phyloP scores from a whole-genome alignment of 2,797 vertebrate species.

The Notamacropus eugenii region DNA sequence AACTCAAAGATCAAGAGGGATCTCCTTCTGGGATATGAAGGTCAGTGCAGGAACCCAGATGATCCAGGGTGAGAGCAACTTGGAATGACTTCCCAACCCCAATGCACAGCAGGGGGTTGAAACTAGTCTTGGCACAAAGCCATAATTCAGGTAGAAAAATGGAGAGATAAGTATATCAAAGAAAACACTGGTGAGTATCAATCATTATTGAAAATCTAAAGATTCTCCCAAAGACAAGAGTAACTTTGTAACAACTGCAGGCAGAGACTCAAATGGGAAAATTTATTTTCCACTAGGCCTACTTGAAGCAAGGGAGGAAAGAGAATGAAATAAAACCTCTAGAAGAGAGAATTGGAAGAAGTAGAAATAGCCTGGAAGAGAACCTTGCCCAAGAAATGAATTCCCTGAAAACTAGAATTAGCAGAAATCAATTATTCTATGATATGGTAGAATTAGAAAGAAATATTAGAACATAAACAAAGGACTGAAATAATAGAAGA shows the following conservation, averaged over 20 bases:
- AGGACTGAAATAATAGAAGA: background rate
- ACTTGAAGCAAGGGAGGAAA: background rate
- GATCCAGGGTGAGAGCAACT: background rate
- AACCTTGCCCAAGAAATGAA: background rate
- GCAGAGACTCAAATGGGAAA: background rate
- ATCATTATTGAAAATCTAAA: background rate
- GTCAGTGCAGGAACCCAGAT: background rate
- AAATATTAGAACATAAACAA: background rate
- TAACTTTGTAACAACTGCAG: background rate
- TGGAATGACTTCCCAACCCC: background rate
- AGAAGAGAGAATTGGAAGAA: background rate
- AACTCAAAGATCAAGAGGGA: background rate
- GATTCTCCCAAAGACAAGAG: background rate
- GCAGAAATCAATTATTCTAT: background rate
- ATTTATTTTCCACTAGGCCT: background rate
- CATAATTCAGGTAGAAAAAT: background rate
- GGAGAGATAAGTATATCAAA: background rate
- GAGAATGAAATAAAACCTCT: background rate
- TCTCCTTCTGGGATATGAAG: background rate
- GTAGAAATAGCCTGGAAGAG: background rate
- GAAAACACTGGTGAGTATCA: background rate
- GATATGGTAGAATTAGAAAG: background rate
- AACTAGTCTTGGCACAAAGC: background rate
- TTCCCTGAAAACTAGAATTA: background rate
- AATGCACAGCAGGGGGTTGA: background rate